A percentile compares a stretch with the other conserved stretches of the same genome.
These are phyloP conservation scores for Carassius auratus DNA, from an alignment of 2,113 vertebrate species.

Conservation along the genomic window DNA sequence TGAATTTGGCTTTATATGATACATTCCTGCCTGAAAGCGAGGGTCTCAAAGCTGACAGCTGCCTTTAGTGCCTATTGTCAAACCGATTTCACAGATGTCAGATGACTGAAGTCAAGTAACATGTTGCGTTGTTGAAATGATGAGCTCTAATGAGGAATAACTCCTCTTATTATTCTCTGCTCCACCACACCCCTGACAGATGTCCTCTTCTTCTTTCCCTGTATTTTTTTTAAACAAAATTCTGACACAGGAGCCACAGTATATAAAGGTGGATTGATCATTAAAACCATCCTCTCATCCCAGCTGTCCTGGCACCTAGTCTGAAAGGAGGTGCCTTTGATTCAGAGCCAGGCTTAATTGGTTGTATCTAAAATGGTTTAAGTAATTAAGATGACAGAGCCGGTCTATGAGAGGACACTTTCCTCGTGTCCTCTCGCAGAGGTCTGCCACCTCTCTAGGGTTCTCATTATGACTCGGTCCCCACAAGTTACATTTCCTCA, in stretches of 20 bases:
- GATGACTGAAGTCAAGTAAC: slow-evolving; percentile 43
- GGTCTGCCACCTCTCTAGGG: slow-evolving; percentile 44
- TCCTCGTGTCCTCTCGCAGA: slow-evolving; percentile 39
- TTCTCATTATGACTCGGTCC: slow-evolving; percentile 44
- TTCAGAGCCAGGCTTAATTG: slow-evolving; percentile 58
- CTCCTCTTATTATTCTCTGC: slow-evolving; percentile 53
- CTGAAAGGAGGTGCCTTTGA: slow-evolving; percentile 48
- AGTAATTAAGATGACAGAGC: slow-evolving; percentile 60
- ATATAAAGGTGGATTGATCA: slow-evolving; percentile 60
- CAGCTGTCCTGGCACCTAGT: slow-evolving; percentile 46
- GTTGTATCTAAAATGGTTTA: slow-evolving; percentile 59
- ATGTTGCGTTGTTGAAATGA: slow-evolving; percentile 47
- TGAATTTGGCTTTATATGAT: slow-evolving; percentile 23
- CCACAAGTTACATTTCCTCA: slow-evolving; percentile 24
- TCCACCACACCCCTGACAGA: slow-evolving; percentile 54
- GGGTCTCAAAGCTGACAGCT: slow-evolving; percentile 42
- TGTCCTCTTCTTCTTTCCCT: slow-evolving; percentile 1
- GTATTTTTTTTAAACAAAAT: background rate
- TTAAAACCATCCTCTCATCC: slow-evolving; percentile 52
- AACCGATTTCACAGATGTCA: slow-evolving; percentile 34
- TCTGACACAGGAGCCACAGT: slow-evolving; percentile 31
- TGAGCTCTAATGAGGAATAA: slow-evolving; percentile 58
- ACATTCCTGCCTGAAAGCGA: slow-evolving; percentile 7
- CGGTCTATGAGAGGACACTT: slow-evolving; percentile 33
- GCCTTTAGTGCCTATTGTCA: slow-evolving; percentile 45